Conservation (phyloP, 2,113 vertebrate species). For the Herpailurus yagouaroundi region DNA sequence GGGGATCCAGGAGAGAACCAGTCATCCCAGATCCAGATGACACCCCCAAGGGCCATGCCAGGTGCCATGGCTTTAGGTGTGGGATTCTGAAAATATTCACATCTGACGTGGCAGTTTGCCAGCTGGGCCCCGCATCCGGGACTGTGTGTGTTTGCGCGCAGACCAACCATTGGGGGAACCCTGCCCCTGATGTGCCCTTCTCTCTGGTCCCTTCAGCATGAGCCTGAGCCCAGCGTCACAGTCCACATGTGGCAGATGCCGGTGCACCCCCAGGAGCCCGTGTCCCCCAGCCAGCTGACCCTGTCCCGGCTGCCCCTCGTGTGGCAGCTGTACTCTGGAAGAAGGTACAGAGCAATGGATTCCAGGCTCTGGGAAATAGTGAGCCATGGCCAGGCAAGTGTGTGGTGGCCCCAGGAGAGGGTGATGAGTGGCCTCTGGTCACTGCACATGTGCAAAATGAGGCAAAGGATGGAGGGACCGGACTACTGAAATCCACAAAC, state of each 20-base stretch:
- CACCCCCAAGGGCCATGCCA: background rate
- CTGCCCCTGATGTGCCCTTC: background rate
- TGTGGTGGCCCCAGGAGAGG: background rate
- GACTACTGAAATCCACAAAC: background rate
- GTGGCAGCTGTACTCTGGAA: background rate
- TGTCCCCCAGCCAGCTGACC: fast-evolving
- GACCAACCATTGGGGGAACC: fast-evolving
- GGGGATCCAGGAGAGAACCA: background rate
- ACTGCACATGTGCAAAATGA: background rate
- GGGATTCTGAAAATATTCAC: background rate
- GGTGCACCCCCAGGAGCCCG: fast-evolving
- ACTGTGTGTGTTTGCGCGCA: background rate
- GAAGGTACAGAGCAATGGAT: background rate
- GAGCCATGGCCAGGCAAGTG: background rate
- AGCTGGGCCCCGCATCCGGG: background rate
- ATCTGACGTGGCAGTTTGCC: too few species aligned
- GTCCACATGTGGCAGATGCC: background rate
- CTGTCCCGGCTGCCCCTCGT: background rate
- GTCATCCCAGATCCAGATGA: too few species aligned
- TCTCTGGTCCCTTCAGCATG: background rate
- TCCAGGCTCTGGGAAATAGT: background rate
- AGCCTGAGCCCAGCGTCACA: fast-evolving
- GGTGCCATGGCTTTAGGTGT: background rate
- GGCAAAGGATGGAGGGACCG: too few species aligned
- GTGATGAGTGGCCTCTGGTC: fast-evolving